Evolutionary conservation across 2,888 invertebrate genomes (phyloP).

Genomic region (Brachyptera putata): DNA sequence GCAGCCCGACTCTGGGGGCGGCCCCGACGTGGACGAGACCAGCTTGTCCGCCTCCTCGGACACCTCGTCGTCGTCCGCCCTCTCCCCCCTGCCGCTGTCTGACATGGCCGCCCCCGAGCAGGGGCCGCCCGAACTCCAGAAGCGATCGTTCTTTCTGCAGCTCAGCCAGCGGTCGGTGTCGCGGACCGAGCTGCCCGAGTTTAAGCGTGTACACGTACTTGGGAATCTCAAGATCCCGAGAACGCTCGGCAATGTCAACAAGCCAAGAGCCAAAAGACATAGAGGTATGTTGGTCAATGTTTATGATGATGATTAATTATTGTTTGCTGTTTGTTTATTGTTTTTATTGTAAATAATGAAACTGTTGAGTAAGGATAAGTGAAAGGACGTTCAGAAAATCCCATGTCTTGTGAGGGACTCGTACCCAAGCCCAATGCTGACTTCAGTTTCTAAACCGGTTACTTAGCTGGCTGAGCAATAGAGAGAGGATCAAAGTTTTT

Average conservation of each 20-base stretch:
- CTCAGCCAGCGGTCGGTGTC: constrained; percentile 60
- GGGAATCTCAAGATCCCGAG: constrained; percentile 52
- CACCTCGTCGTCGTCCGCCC: constrained; percentile 31
- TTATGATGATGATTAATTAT: too few species aligned
- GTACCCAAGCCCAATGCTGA: too few species aligned
- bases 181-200: constrained; percentile 65
- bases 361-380: too few species aligned
- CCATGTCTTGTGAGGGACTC: too few species aligned
- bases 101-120: constrained; percentile 4
- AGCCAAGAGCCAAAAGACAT: not conserved
- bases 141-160: constrained; percentile 48
- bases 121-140: constrained; percentile 41
- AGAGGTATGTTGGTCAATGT: not conserved
- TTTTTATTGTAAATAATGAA: too few species aligned
- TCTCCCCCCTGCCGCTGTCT: constrained; percentile 1
- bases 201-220: constrained; percentile 66
- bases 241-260: not conserved
- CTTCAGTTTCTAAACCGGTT: too few species aligned
- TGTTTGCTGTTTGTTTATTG: too few species aligned
- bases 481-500: too few species aligned
- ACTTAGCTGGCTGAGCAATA: too few species aligned
- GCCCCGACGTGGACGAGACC: constrained; percentile 43
- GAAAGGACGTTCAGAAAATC: too few species aligned
- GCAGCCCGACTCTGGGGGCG: constrained; percentile 47
- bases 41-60: constrained; percentile 37